Evolutionary conservation across 1,140 invertebrate genomes (phyloP), one percentile per base, ranked within the genome.

Genomic region (Fopius arisanus): DNA sequence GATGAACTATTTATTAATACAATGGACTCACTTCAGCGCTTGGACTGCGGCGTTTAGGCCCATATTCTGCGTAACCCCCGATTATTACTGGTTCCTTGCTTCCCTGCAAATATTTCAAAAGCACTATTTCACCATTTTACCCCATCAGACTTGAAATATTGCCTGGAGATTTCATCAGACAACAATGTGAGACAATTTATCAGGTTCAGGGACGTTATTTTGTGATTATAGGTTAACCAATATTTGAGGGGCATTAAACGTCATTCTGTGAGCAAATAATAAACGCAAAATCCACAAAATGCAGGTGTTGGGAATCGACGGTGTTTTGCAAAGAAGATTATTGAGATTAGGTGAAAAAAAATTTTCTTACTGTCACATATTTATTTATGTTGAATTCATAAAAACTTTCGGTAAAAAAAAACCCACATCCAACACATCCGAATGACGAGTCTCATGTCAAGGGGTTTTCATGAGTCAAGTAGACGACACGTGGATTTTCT

Each of bases 11-110:
- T 43, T 65, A 62, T 67, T 73, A 40, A 40, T 33, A 12, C 43
- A 37, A 37, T 41, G 86, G 87, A 88, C 86, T 59, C 26, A 93
- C 92, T 92, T 92, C 77, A 93, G 86, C 83, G 92, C 90, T 88
- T 93, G 91, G 75, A 92, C 89, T 81, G 92, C 92, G 79, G 92
- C 91, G 84, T 92, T 93, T 85, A 92, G 87, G 82, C 91, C 91
- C 92, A 93, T 93, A 86, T 88, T 91, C 79, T 74, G 75, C 72
- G 54, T 67, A 78, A 70, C 78, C 77, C 73, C 71, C 77, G 59
- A 67, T 78, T 74, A 73, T 69, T 31, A 31, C 70, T 59, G 43
- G 29, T 69, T 40, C 23, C 1, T 72, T 63, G 72, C 66, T 76
- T 62, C 63, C 63, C 77, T 77, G 66, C 0, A 76, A 76, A 65